Conservation (phyloP, 2,888 invertebrate species). For the Helleia helle region DNA sequence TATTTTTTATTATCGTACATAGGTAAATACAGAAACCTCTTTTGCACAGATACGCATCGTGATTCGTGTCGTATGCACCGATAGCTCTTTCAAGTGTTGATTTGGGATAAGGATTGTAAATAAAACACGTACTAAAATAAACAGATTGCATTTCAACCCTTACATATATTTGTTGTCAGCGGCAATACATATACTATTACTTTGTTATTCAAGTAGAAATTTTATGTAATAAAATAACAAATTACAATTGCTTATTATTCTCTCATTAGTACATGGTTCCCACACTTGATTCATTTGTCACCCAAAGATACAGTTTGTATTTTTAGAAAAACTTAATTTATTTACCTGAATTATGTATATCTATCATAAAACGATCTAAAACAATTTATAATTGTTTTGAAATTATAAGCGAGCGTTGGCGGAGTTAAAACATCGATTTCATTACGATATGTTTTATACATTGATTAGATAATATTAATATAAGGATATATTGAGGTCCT, state of each 20-base stretch:
- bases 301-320: neutral
- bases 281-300: neutral
- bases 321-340: slow-evolving; percentile 1
- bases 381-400: neutral
- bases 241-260: slow-evolving; percentile 1
- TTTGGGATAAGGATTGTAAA: too few relatives aligned
- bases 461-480: slow-evolving; percentile 1
- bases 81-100: too few relatives aligned
- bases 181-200: slow-evolving; percentile 11
- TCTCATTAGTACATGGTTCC: neutral
- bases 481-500: neutral
- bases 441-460: slow-evolving; percentile 18
- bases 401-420: neutral
- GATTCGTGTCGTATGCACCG: too few relatives aligned
- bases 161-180: slow-evolving; percentile 20
- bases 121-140: slow-evolving; percentile 24
- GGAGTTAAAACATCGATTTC: slow-evolving; percentile 14
- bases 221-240: slow-evolving; percentile 8
- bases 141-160: slow-evolving; percentile 31
- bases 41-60: too few relatives aligned
- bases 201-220: slow-evolving; percentile 11
- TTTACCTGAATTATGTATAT: slow-evolving; percentile 1
- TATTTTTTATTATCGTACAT: too few relatives aligned
- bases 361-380: slow-evolving; percentile 1
- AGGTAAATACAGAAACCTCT: too few relatives aligned